A percentile compares a stretch with the other conserved stretches of the same genome.
phyloP scores from a whole-genome alignment of 2,888 invertebrate genomes.

The Sinohyriopsis cumingii region DNA sequence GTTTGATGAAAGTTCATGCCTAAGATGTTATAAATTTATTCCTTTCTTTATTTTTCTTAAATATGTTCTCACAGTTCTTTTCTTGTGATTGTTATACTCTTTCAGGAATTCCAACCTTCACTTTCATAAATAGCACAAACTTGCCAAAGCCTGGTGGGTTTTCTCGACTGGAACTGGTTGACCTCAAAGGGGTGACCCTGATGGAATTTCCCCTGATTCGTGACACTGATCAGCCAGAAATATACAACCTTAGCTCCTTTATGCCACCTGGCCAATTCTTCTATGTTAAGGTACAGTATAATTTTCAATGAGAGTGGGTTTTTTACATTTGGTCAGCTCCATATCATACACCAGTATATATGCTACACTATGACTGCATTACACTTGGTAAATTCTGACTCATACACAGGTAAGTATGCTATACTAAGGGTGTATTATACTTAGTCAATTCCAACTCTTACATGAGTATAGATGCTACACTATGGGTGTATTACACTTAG shows the following conservation, averaged over 20 bases:
- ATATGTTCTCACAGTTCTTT: not conserved
- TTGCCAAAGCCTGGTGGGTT: slow-evolving; percentile 69
- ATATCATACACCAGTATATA: too few species aligned
- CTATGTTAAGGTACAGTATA: slow-evolving; percentile 77
- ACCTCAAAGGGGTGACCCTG: slow-evolving; percentile 64
- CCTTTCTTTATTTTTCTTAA: too few species aligned
- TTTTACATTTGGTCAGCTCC: too few species aligned
- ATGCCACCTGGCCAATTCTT: slow-evolving; percentile 81
- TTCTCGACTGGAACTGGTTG: slow-evolving; percentile 63
- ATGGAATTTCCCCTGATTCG: slow-evolving; percentile 59
- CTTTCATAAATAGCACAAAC: slow-evolving; percentile 73
- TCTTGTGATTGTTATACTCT: slow-evolving; percentile 2
- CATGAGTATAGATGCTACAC: too few species aligned
- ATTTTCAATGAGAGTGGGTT: not conserved
- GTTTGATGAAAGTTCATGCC: too few species aligned
- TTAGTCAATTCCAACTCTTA: too few species aligned
- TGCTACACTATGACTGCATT: too few species aligned
- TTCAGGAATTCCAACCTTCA: slow-evolving; percentile 70
- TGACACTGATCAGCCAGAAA: slow-evolving; percentile 54
- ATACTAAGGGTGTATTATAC: too few species aligned
- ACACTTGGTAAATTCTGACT: too few species aligned
- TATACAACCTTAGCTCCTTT: slow-evolving; percentile 78
- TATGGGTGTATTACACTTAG: too few species aligned
- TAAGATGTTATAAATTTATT: too few species aligned
- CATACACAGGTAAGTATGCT: too few species aligned